Evolutionary conservation across 2,888 invertebrate species (phyloP).

Genomic region (Lithophane semibrunnea): DNA sequence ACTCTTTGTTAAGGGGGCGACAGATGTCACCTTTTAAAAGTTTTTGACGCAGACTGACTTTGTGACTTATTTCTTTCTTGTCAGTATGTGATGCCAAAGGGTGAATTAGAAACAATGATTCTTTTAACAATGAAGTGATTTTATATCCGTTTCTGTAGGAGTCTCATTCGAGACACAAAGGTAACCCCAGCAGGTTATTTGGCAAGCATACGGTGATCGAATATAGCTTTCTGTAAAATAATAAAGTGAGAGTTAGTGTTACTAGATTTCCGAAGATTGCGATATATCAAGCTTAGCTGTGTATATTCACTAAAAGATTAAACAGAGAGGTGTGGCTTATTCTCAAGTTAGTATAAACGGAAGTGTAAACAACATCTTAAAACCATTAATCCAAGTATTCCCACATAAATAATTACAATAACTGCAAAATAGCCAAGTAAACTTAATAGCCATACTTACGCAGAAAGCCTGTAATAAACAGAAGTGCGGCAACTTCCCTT

Average conservation of each 20-base stretch:
- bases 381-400: constrained; percentile 9
- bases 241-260: background rate
- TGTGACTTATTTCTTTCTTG: constrained; percentile 17
- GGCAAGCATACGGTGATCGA: no score
- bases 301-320: background rate
- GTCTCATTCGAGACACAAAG: background rate
- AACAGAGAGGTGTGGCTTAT: background rate
- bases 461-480: constrained; percentile 19
- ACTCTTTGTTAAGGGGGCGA: constrained; percentile 19
- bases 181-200: background rate
- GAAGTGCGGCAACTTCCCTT: constrained; percentile 27
- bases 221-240: background rate
- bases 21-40: constrained; percentile 9
- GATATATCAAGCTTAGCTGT: background rate
- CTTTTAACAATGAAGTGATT: background rate
- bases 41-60: constrained; percentile 24
- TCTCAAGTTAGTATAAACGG: background rate
- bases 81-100: background rate
- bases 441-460: constrained; percentile 14
- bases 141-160: background rate
- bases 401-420: constrained; percentile 23
- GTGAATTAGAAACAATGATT: background rate
- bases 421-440: constrained; percentile 3
- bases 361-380: background rate
- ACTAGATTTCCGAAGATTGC: background rate